These are phyloP conservation scores for Dromius quadrimaculatus DNA, from an alignment of 2,888 invertebrate genomes.

Conservation along the genomic window DNA sequence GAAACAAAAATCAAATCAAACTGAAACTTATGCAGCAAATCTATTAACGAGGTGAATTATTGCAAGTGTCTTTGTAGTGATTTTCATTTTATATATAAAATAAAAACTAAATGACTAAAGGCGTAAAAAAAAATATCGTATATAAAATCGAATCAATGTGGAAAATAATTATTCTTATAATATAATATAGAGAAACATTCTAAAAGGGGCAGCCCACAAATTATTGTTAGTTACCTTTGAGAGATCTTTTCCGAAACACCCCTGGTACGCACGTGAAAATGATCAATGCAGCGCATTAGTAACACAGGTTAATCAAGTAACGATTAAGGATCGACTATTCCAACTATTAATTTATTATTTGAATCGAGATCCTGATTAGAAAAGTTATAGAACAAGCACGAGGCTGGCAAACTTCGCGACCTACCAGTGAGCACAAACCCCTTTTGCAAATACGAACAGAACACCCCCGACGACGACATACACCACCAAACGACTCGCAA, in stretches of 20 bases:
- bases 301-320: conserved; percentile 47
- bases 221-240: conserved; percentile 86
- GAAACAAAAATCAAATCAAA: conserved; percentile 55
- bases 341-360: conserved; percentile 24
- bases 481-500: conserved; percentile 23
- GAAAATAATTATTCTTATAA: conserved; percentile 56
- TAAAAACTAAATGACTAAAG: conserved; percentile 53
- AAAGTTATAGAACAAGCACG: conserved; percentile 60
- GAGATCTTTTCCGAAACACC: conserved; percentile 97
- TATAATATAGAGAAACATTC: conserved; percentile 65
- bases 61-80: conserved; percentile 67
- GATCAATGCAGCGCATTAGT: conserved; percentile 67
- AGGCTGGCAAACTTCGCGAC: conserved; percentile 65
- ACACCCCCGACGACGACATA: not conserved
- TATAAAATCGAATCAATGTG: conserved; percentile 55
- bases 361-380: conserved; percentile 10
- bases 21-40: conserved; percentile 65
- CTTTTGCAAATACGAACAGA: not conserved
- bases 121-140: conserved; percentile 53
- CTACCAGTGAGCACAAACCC: conserved; percentile 16
- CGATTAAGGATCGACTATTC: conserved; percentile 38
- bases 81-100: conserved; percentile 53
- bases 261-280: conserved; percentile 77
- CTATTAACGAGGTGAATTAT: conserved; percentile 64
- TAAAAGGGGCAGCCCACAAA: conserved; percentile 68